These are phyloP conservation scores for Mycogona germanica DNA, from an alignment of 2,888 invertebrate species.

Conservation along the genomic window DNA sequence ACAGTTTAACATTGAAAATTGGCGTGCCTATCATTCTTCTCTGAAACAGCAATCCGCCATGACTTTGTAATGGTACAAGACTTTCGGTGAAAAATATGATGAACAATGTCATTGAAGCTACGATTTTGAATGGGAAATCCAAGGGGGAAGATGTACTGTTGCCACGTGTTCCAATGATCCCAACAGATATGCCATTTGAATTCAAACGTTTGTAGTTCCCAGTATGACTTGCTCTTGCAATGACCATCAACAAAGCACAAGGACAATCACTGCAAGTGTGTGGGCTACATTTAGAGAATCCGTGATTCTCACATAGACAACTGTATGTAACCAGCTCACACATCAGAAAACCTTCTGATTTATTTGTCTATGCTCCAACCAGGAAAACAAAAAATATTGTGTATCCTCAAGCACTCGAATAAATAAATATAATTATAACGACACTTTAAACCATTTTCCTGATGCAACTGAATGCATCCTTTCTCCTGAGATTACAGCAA, in stretches of 20 bases:
- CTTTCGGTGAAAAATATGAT: slow-evolving; percentile 23
- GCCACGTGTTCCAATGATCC: slow-evolving; percentile 23
- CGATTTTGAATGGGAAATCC: slow-evolving; percentile 21
- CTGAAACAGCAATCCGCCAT: slow-evolving; percentile 24
- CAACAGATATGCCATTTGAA: slow-evolving; percentile 21
- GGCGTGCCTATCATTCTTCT: slow-evolving; percentile 25
- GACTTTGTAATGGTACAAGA: slow-evolving; percentile 27
- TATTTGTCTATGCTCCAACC: too few species aligned
- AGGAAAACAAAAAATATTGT: too few species aligned
- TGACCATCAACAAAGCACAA: slow-evolving; percentile 23
- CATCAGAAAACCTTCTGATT: too few species aligned
- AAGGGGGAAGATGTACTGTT: slow-evolving; percentile 23
- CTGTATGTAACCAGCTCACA: slow-evolving; percentile 26
- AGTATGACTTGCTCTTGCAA: slow-evolving; percentile 21
- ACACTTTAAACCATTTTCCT: too few species aligned
- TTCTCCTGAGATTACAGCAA: too few species aligned
- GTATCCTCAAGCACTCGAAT: too few species aligned
- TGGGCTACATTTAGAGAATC: slow-evolving; percentile 19
- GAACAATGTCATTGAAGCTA: slow-evolving; percentile 23
- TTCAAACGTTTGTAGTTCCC: slow-evolving; percentile 24
- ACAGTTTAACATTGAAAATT: slow-evolving; percentile 24
- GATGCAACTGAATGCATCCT: too few species aligned
- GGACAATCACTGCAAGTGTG: slow-evolving; percentile 21
- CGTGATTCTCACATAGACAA: slow-evolving; percentile 28
- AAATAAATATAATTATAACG: too few species aligned